Evolutionary conservation across 2,113 vertebrate genomes (phyloP), one percentile per base, ranked within the genome.

Genomic region (Casuarius casuarius): DNA sequence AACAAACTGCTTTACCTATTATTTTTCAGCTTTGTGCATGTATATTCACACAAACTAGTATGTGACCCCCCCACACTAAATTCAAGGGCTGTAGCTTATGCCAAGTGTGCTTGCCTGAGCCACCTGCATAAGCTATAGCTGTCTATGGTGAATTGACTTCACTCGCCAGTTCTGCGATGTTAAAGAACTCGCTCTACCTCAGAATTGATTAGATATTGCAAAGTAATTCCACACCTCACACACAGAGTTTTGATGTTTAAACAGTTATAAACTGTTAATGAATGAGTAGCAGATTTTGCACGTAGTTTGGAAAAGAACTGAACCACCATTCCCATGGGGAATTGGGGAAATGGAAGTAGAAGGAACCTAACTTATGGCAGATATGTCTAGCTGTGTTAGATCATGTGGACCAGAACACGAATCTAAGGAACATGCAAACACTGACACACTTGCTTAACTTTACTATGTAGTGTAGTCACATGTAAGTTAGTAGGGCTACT

Each of bases 351-450:
- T 29, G 5, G 20, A 78, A 81, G 31, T 58, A 78, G 35, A 74
- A 83, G 40, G 22, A 77, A 59, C 51, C 0, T 4, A 52, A 70
- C 77, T 83, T 71, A 80, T 66, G 77, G 33, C 12, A 38, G 49
- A 23, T 82, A 49, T 79, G 74, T 52, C 33, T 84, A 78, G 38
- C 16, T 72, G 0, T 40, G 21, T 66, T 92, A 48, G 44, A 52
- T 66, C 52, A 49, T 12, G 20, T 33, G 74, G 66, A 44, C 49
- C n/a, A 88, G 49, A 93, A 87, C n/a, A 75, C 42, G 38, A 23
- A 79, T 91, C n/a, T 79, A 89, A 94, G 42, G 54, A 84, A 79
- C 18, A 52, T 85, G 35, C 49, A n/a, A 91, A 66, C 33, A n/a
- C 56, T 93, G 75, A 49, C 33, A 63, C 29, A 70, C 21, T 65